These are phyloP conservation scores for Myotis planiceps DNA, from an alignment of 2,797 vertebrate species.

Conservation along the genomic window DNA sequence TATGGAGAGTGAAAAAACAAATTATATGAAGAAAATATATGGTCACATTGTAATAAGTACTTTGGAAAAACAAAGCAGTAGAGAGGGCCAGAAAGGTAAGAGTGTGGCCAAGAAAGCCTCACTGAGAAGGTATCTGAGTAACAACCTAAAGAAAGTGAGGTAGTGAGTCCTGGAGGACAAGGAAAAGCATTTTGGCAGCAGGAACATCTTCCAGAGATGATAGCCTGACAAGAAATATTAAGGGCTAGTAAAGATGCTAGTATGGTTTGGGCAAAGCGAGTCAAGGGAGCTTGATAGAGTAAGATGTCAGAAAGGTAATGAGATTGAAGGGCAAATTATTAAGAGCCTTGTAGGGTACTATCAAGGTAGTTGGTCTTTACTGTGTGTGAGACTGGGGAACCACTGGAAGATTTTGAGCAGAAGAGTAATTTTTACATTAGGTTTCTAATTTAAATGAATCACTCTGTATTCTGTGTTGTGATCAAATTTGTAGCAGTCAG, in stretches of 20 bases:
- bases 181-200: not conserved
- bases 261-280: not conserved
- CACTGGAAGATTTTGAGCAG: not conserved
- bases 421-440: not conserved
- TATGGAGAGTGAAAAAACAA: not conserved
- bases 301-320: not conserved
- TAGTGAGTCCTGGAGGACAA: not conserved
- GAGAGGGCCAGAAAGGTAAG: not conserved
- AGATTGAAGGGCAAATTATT: not conserved
- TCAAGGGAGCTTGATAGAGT: not conserved
- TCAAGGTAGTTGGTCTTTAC: not conserved
- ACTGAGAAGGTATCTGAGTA: not conserved
- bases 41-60: not conserved
- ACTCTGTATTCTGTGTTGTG: not conserved
- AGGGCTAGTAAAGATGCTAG: not conserved
- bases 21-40: not conserved
- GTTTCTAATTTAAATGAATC: not conserved
- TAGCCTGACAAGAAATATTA: not conserved
- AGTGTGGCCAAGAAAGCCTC: not conserved
- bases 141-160: not conserved
- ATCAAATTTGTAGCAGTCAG: not conserved
- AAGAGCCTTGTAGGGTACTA: not conserved
- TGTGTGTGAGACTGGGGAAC: not conserved
- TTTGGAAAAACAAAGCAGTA: not conserved
- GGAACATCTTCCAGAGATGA: not conserved